Evolutionary conservation across 2,888 invertebrate species (phyloP).

Genomic region (Melikaiella ostensackeni): DNA sequence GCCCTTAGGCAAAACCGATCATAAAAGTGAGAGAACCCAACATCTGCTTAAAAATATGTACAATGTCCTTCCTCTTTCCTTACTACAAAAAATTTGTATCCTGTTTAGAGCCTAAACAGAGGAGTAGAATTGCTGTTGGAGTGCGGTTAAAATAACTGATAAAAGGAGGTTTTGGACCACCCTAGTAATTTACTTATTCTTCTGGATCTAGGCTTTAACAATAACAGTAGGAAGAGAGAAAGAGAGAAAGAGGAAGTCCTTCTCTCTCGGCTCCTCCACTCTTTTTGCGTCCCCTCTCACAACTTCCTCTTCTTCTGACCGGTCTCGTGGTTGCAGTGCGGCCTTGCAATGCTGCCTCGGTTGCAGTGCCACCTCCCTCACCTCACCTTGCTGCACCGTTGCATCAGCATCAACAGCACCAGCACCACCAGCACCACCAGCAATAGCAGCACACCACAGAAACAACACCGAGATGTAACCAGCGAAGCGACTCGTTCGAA

Average conservation of each 20-base stretch:
- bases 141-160: too few species aligned
- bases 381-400: conserved; percentile 60
- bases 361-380: conserved; percentile 51
- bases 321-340: conserved; percentile 68
- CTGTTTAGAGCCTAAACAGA: too few species aligned
- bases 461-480: conserved; percentile 47
- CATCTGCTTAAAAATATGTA: too few species aligned
- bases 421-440: conserved; percentile 7
- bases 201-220: conserved; percentile 32
- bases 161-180: too few species aligned
- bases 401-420: conserved; percentile 57
- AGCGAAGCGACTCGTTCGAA: conserved; percentile 56
- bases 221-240: not conserved
- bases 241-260: not conserved
- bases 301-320: conserved; percentile 64
- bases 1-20: too few species aligned
- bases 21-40: too few species aligned
- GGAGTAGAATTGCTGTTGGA: too few species aligned
- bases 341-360: conserved; percentile 73
- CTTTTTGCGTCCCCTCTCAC: conserved; percentile 51
- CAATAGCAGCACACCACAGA: conserved; percentile 49
- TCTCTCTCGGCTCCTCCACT: conserved; percentile 45
- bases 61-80: too few species aligned
- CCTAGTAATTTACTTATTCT: conserved; percentile 34
- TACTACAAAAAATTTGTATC: too few species aligned